These are phyloP conservation scores for Leptinotarsa tumamoca DNA, from an alignment of 2,888 invertebrate genomes.

Conservation along the genomic window DNA sequence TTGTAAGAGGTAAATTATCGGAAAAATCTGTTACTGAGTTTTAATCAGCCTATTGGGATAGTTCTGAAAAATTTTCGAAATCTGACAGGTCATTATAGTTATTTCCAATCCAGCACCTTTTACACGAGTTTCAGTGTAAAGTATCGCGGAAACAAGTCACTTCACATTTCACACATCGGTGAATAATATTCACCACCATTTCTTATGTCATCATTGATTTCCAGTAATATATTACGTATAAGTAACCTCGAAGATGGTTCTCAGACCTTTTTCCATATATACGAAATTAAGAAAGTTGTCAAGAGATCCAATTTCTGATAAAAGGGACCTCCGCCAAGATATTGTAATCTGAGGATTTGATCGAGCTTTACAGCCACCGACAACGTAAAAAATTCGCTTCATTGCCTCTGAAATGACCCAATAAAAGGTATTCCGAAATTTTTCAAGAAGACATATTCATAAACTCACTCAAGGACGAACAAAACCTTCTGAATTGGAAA, in stretches of 20 bases:
- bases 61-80: background rate
- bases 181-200: conserved; percentile 7
- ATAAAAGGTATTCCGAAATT: conserved; percentile 24
- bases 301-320: conserved; percentile 45
- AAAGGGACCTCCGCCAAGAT: conserved; percentile 51
- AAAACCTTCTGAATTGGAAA: conserved; percentile 2
- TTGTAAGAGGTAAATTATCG: too few relatives aligned
- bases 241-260: background rate
- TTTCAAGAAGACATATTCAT: conserved; percentile 8
- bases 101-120: conserved; percentile 2
- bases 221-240: background rate
- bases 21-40: too few relatives aligned
- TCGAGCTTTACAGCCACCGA: conserved; percentile 53
- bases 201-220: background rate
- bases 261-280: background rate
- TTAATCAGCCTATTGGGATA: too few relatives aligned
- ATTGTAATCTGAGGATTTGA: conserved; percentile 54
- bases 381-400: conserved; percentile 50
- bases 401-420: conserved; percentile 43
- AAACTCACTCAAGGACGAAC: conserved; percentile 2
- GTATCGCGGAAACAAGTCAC: background rate
- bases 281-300: conserved; percentile 32
- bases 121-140: background rate
- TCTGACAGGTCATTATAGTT: background rate
- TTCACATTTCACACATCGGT: background rate